Percentiles rank a stretch among this genome's conserved stretches.
phyloP scores from a whole-genome alignment of 1,140 invertebrate genomes.

The Apis florea region DNA sequence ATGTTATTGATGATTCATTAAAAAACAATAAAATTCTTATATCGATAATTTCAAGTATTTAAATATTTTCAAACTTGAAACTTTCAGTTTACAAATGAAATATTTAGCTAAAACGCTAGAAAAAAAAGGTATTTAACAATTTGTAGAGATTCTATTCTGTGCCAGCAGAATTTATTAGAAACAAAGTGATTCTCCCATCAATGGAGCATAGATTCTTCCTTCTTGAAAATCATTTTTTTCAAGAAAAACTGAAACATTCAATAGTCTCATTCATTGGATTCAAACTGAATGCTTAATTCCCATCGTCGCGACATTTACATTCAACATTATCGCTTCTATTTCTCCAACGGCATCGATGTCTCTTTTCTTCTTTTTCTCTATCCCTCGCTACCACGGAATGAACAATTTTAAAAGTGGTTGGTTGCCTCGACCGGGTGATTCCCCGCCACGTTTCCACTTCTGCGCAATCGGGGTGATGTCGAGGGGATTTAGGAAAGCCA shows the following conservation, averaged over 20 bases:
- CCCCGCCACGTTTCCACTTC: not conserved
- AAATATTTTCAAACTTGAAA: too few relatives aligned
- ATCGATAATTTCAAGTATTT: not conserved
- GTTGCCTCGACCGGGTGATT: not conserved
- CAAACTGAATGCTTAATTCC: not conserved
- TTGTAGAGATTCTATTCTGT: too few relatives aligned
- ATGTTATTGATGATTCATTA: not conserved
- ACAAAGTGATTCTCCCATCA: not conserved
- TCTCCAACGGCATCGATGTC: not conserved
- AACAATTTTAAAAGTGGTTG: not conserved
- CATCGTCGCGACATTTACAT: not conserved
- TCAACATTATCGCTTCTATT: conserved; percentile 8
- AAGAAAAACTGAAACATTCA: not conserved
- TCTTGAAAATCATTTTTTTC: not conserved
- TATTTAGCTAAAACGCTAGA: too few relatives aligned
- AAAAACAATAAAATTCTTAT: not conserved
- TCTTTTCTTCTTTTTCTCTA: not conserved
- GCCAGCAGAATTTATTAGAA: not conserved
- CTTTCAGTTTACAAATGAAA: too few relatives aligned
- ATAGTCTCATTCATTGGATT: conserved; percentile 2
- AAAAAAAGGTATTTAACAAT: too few relatives aligned
- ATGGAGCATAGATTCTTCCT: not conserved
- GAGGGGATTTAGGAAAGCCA: conserved; percentile 30
- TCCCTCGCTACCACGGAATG: not conserved
- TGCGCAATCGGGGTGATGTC: not conserved